phyloP scores from a whole-genome alignment of 2,888 invertebrate genomes.

The Hypolimnas misippus region DNA sequence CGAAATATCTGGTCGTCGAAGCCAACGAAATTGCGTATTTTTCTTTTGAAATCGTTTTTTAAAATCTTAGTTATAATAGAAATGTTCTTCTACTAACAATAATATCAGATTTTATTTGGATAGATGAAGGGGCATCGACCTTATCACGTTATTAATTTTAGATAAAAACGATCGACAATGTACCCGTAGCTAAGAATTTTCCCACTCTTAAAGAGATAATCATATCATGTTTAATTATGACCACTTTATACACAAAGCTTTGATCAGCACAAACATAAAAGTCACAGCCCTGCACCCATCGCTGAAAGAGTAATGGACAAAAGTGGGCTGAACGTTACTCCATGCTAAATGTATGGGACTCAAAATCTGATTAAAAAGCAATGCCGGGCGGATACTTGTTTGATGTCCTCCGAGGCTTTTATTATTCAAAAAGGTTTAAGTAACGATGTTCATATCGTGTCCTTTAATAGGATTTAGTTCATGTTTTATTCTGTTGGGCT shows the following conservation, averaged over 20 bases:
- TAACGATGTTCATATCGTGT: constrained; percentile 28
- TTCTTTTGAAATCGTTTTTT: too few relatives aligned
- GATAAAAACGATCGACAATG: too few relatives aligned
- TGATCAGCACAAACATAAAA: too few relatives aligned
- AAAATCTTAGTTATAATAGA: neutral
- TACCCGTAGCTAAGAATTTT: too few relatives aligned
- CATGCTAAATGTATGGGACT: constrained; percentile 38
- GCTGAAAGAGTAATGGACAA: constrained; percentile 38
- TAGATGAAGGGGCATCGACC: neutral
- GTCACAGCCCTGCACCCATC: constrained; percentile 11
- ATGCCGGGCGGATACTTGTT: constrained; percentile 29
- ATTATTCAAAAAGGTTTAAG: constrained; percentile 34
- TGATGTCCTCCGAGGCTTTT: constrained; percentile 25
- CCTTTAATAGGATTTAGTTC: constrained; percentile 23
- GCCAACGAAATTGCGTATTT: too few relatives aligned
- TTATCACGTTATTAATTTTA: neutral
- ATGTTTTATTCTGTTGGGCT: constrained; percentile 4
- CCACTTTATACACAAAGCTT: neutral
- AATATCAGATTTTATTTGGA: neutral
- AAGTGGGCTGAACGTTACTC: constrained; percentile 38
- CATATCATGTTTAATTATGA: neutral
- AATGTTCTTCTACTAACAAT: neutral
- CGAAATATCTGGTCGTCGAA: too few relatives aligned
- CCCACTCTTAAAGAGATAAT: too few relatives aligned
- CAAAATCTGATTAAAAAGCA: constrained; percentile 41